Evolutionary conservation across 2,888 invertebrate genomes (phyloP).

Genomic region (Scaptomyza tumidula): DNA sequence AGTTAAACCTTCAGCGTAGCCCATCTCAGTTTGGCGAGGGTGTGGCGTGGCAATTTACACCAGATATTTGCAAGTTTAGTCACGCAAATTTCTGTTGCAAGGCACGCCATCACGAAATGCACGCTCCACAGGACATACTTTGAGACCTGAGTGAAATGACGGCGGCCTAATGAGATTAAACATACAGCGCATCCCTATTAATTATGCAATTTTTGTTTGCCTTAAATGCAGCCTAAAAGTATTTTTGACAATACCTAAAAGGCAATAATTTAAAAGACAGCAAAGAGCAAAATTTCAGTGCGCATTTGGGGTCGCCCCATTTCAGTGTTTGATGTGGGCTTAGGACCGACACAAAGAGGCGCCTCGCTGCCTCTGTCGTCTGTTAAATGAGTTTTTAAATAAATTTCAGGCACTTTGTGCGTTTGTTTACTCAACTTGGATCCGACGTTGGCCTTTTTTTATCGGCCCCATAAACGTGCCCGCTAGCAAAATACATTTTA

Average conservation of each 20-base stretch:
- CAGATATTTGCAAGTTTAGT: slow-evolving; percentile 48
- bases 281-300: slow-evolving; percentile 60
- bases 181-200: slow-evolving; percentile 48
- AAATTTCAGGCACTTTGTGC: slow-evolving; percentile 70
- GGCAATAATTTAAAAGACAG: slow-evolving; percentile 52
- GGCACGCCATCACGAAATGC: slow-evolving; percentile 11
- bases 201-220: slow-evolving; percentile 49
- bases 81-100: slow-evolving; percentile 41
- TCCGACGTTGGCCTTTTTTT: slow-evolving; percentile 69
- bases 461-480: slow-evolving; percentile 74
- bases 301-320: slow-evolving; percentile 51
- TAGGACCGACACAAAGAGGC: slow-evolving; percentile 46
- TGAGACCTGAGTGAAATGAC: slow-evolving; percentile 4
- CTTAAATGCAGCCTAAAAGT: slow-evolving; percentile 10
- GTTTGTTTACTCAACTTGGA: slow-evolving; percentile 58
- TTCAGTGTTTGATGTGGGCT: slow-evolving; percentile 67
- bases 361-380: slow-evolving; percentile 42
- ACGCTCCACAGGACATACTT: slow-evolving; percentile 7
- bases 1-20: slow-evolving; percentile 8
- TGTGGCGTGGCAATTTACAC: slow-evolving; percentile 24
- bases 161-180: slow-evolving; percentile 48
- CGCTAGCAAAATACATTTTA: slow-evolving; percentile 71
- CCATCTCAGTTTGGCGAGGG: background rate
- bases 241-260: slow-evolving; percentile 52
- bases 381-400: slow-evolving; percentile 80